Base-by-base conservation (phyloP, 2,888 invertebrate genomes). In the Cantharis rustica region DNA sequence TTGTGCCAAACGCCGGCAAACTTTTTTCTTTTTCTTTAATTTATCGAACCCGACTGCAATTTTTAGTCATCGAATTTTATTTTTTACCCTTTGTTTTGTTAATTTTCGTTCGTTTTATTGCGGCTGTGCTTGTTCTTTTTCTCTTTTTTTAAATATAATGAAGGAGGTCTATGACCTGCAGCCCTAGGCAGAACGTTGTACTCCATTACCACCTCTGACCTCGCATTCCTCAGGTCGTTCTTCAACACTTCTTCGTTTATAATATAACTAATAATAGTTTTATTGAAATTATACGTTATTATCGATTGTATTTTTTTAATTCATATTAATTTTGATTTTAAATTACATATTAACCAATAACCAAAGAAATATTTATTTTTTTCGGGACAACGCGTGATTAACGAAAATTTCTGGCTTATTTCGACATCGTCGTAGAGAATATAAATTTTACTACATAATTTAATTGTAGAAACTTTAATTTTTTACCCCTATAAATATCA, bases 181-280 rank as follows among this genome's bases (percentile, higher is more conserved):
- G 83, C 86, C 85, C 81, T 82, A 83, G 85, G 85, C 85, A 81
- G 86, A 85, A 86, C 86, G 85, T 86, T 87, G 86, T 87, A 86
- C 85, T 84, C 83, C 85, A 86, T 85, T 84, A 85, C 84, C 83
- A 85, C 88, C 88, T 88, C 85, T 88, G 87, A 88, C 88, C 88
- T 87, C 87, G 88, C 87, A 87, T 87, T 86, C 87, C 87, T 84
- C 84, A 83, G 86, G 86, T 86, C 86, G 86, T 86, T 72, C 78
- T 80, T 79, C 75, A 80, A 81, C 80, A 66, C 84, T 83, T 84
- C 82, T 79, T 61, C 70, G 71, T 62, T 69, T 73, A 69, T 69
- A 76, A 27, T 15, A 16, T 73, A 73, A 79, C 77, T 80, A 80
- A 81, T 81, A 73, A 81, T 75, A 72, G 75, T 79, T 80, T 79